Evolutionary conservation across 2,797 vertebrate genomes (phyloP), one percentile per base, ranked within the genome.

Genomic region (Crotalus adamanteus): DNA sequence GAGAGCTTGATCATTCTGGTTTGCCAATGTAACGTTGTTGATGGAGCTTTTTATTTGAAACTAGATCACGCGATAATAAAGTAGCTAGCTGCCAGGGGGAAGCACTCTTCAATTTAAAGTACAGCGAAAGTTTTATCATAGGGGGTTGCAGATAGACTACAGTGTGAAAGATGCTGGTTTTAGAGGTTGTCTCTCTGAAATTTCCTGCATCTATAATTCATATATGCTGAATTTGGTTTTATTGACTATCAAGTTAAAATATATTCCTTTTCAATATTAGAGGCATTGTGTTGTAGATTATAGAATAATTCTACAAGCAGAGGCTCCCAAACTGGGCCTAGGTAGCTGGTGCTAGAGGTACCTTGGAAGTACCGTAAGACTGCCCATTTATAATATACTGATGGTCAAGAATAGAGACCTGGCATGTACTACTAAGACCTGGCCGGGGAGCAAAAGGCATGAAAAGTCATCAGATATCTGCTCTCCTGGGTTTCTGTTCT

Each of bases 1-100:
- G 94, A 94, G 94, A 92, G 94, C 93, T 94, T 93, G 96, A 94
- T 96, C 96, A 93, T 95, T 96, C 96, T 96, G 96, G 95, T 96
- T 94, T 13, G 51, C 20, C 16, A 55, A 4, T 0, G 4, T 11
- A 12, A 60, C 14, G 73, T 3, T 25, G 51, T 12, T 7, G 13
- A 7, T 56, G 3, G 18, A 37, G 94, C 73, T 57, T 14, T 59
- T 92, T 6, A 6, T 91, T 28, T 20, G 47, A 5, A 28, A 60
- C 31, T 47, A 37, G n/a, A 59, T 31, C 7, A 26, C 28, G 26
- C 42, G 26, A 0, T 42, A 90, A 9, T 37, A 60, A 53, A 7
- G 13, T 3, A 47, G 0, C 95, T 95, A 31, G 0, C 94, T 96
- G 6, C 95, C 63, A 95, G 95, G 88, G 94, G 96, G 94, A 92